Base-by-base conservation (phyloP, 2,113 vertebrate species). In the Chiloscyllium plagiosum region DNA sequence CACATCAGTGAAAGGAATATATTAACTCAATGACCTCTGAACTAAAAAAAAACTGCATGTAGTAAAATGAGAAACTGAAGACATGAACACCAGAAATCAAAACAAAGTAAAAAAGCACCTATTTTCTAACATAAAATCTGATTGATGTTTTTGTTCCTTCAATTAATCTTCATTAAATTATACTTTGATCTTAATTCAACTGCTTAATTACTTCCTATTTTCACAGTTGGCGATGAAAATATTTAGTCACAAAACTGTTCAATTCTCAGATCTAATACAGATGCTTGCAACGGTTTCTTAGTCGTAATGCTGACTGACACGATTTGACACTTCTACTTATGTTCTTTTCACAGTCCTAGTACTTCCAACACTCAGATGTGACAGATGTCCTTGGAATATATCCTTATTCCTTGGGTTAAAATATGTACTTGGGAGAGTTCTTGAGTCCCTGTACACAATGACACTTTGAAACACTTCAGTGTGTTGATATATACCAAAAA, bases 151-250 rank as follows among this genome's bases (percentile, higher is more conserved):
- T 33, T 37, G 37, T 17, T 66, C 61, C 65, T 68, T 66, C 6
- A n/a, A n/a, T 93, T 93, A 17, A 90, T 90, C 50, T 90, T 90
- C 52, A 90, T 90, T 90, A 93, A 37, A 65, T 93, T 93, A 65
- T 66, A 93, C 89, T 93, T 93, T 93, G 89, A 93, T 93, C 61
- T 93, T 93, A 66, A 22, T 93, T 93, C 89, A 93, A 93, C 61
- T 93, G 89, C 61, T 93, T 93, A 66, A 93, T 66, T 68, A 66
- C 65, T 68, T 93, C 61, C 56, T 66, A 65, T n/a, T 93, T 93
- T 93, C 89, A 93, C 29, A 66, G 89, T 93, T 66, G 61, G 20
- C 20, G 89, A 66, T 66, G n/a, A 68, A 66, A 93, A 66, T 93
- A 93, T 66, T 66, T 93, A 65, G 61, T 37, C 19, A 37, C 89